Evolutionary conservation across 2,888 invertebrate genomes (phyloP), one percentile per base, ranked within the genome.

Genomic region (Hymenopus coronatus): DNA sequence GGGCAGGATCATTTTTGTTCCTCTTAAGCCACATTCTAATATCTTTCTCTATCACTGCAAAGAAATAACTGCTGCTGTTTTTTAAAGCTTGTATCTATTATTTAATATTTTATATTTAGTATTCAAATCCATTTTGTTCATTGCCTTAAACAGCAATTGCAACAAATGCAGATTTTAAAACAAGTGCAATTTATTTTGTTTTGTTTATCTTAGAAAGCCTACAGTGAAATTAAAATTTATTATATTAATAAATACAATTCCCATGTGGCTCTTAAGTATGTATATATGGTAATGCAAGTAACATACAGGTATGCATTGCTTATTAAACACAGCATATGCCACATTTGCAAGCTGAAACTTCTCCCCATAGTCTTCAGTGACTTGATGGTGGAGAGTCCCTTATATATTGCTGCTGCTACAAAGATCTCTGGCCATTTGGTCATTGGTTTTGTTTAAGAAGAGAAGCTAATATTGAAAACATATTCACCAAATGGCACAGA

Each of bases 401-500:
- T 85, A 85, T 46, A 14, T 54, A 28, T 46, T n/a, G 46, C 54
- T 46, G 15, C 15, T 46, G 33, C 85, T 85, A 54, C 46, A 46
- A 54, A 87, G 86, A 82, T 82, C 87, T 82, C 25, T 87, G 30
- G 40, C 85, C 30, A 85, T 85, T 85, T 30, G 40, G 40, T 30
- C 85, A 40, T 25, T n/a, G 30, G 20, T 27, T 27, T 33, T n/a
- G 40, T 33, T 27, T 40, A 33, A 30, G 40, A 85, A 85, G 40
- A 85, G 20, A 46, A 85, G 40, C 15, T 30, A 30, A n/a, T 54
- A 25, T 4, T 88, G 30, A 27, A 86, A 30, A 82, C 27, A 87
- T 15, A 82, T 28, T n/a, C n/a, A 81, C 89, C 87, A 89, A 89
- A 87, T 89, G 89, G 84, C 89, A 84, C 33, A 89, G 89, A 89